phyloP scores from a whole-genome alignment of 2,888 invertebrate genomes.

The Cylloceria caligata region DNA sequence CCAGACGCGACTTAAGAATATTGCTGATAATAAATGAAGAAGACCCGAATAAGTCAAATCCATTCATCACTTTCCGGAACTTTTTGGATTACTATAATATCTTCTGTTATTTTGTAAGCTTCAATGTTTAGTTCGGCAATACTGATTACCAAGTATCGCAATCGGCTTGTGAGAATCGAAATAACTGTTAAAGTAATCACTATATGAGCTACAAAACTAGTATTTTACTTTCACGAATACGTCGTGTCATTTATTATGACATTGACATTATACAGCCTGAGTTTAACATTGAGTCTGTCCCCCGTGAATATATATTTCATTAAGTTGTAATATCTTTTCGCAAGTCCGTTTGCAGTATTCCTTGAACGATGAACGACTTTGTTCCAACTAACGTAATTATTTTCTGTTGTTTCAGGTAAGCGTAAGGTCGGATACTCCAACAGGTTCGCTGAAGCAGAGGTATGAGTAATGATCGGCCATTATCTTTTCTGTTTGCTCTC shows the following conservation, averaged over 20 bases:
- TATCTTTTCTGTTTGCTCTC: constrained; percentile 78
- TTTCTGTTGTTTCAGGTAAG: constrained; percentile 82
- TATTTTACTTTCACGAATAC: background rate
- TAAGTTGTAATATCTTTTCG: constrained; percentile 25
- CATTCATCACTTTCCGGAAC: background rate
- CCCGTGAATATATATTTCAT: constrained; percentile 7
- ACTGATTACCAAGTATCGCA: background rate
- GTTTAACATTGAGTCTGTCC: background rate
- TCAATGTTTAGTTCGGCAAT: background rate
- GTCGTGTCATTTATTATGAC: background rate
- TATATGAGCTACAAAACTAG: too few species aligned
- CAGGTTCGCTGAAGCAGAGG: constrained; percentile 64
- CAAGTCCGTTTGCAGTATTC: constrained; percentile 20
- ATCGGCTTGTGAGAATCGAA: too few species aligned
- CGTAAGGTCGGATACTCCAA: constrained; percentile 67
- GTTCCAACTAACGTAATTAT: constrained; percentile 77
- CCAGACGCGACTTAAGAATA: background rate
- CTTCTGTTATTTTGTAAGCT: background rate
- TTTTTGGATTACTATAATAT: constrained; percentile 12
- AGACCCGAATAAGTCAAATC: constrained; percentile 9
- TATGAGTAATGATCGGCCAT: constrained; percentile 80
- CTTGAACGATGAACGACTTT: constrained; percentile 61
- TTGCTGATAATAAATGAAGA: background rate
- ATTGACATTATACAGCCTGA: background rate
- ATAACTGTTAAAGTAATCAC: too few species aligned